These are phyloP conservation scores for Gryllus longicercus DNA, from an alignment of 2,888 invertebrate genomes.

Conservation along the genomic window DNA sequence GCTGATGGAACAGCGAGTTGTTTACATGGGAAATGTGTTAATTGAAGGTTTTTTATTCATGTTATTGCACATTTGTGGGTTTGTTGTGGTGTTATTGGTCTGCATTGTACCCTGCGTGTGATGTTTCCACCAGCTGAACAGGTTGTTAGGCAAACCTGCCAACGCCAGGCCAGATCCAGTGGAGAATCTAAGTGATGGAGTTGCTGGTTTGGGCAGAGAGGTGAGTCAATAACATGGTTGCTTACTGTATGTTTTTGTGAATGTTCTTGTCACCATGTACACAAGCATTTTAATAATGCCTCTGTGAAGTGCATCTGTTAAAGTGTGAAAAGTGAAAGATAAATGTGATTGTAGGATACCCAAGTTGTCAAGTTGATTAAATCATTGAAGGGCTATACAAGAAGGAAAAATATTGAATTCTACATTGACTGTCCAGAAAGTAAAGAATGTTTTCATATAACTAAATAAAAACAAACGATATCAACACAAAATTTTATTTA, in stretches of 20 bases:
- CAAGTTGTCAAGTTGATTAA: too few species aligned
- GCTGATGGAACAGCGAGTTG: too few species aligned
- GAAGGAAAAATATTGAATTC: background rate
- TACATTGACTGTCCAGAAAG: background rate
- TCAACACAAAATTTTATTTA: background rate
- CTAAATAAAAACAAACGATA: background rate
- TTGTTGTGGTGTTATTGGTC: background rate
- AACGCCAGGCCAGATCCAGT: conserved; percentile 32
- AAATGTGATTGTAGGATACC: too few species aligned
- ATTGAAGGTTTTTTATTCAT: background rate
- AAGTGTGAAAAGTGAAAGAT: too few species aligned
- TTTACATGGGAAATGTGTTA: too few species aligned
- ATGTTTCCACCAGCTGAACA: conserved; percentile 31
- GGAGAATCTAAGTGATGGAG: conserved; percentile 37
- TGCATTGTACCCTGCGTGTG: background rate
- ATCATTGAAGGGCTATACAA: too few species aligned
- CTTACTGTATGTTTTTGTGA: too few species aligned
- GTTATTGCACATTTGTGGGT: background rate
- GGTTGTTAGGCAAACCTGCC: conserved; percentile 35
- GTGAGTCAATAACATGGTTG: conserved; percentile 32
- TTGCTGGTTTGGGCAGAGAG: conserved; percentile 38
- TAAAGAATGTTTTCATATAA: background rate
- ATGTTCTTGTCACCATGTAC: too few species aligned
- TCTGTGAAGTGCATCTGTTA: too few species aligned
- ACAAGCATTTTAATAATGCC: too few species aligned